Percentiles rank a stretch among this genome's conserved stretches.
phyloP scores from a whole-genome alignment of 2,888 invertebrate genomes.

The Meteorus colon region DNA sequence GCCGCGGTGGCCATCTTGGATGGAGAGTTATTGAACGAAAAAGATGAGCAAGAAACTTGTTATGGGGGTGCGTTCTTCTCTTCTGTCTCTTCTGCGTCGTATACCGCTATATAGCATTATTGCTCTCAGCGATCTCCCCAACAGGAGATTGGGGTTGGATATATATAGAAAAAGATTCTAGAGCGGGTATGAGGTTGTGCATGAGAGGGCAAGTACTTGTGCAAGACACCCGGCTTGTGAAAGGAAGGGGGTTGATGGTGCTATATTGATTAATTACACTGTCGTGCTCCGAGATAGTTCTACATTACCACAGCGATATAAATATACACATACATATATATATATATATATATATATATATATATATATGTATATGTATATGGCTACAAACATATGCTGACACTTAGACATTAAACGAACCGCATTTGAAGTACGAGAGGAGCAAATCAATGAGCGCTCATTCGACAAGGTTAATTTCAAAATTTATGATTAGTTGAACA shows the following conservation, averaged over 20 bases:
- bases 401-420: too few species aligned
- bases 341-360: too few species aligned
- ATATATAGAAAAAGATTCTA: not conserved
- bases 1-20: slow-evolving; percentile 74
- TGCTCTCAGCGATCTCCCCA: slow-evolving; percentile 8
- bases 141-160: slow-evolving; percentile 28
- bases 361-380: too few species aligned
- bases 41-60: slow-evolving; percentile 74
- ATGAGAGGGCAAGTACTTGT: slow-evolving; percentile 53
- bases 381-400: too few species aligned
- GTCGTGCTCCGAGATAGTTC: slow-evolving; percentile 72
- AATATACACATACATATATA: not conserved
- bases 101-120: not conserved
- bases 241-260: slow-evolving; percentile 69
- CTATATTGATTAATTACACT: slow-evolving; percentile 74
- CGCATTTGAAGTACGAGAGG: too few species aligned
- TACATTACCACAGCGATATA: slow-evolving; percentile 56
- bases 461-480: too few species aligned
- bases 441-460: too few species aligned
- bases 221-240: slow-evolving; percentile 49
- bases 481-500: too few species aligned
- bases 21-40: slow-evolving; percentile 75
- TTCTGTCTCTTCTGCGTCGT: slow-evolving; percentile 38
- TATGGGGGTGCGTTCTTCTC: slow-evolving; percentile 70
- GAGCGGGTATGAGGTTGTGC: slow-evolving; percentile 42